These are phyloP conservation scores for Acestrorhynchus altus DNA, from an alignment of 2,797 vertebrate genomes.

Conservation along the genomic window DNA sequence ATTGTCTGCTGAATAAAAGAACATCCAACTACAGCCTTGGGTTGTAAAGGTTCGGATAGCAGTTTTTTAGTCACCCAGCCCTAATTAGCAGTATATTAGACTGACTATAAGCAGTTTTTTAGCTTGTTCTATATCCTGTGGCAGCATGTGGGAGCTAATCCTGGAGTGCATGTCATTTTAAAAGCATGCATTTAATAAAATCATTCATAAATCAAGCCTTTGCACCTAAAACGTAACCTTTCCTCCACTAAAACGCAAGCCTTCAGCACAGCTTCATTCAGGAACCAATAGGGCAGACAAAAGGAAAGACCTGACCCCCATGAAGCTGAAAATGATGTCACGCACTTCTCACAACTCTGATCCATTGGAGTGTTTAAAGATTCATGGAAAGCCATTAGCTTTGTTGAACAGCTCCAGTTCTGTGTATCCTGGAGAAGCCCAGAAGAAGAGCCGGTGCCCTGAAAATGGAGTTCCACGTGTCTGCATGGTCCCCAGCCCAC, in stretches of 20 bases:
- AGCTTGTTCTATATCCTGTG: neutral
- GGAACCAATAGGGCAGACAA: conserved; percentile 65
- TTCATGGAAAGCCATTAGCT: conserved; percentile 78
- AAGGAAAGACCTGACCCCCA: conserved; percentile 59
- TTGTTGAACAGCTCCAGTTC: conserved; percentile 63
- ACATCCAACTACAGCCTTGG: too few species aligned
- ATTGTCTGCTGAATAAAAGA: too few species aligned
- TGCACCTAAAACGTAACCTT: conserved; percentile 12
- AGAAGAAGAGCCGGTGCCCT: conserved; percentile 16
- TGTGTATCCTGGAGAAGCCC: conserved; percentile 40
- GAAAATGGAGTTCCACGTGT: conserved; percentile 16
- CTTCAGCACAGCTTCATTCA: conserved; percentile 60
- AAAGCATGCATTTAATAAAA: neutral
- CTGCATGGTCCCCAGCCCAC: conserved; percentile 23
- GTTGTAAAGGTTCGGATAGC: too few species aligned
- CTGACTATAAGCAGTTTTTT: neutral
- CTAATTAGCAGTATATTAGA: neutral
- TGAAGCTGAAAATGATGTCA: conserved; percentile 65
- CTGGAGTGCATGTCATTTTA: neutral
- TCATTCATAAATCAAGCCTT: neutral
- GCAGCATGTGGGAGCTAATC: neutral
- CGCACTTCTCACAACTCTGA: conserved; percentile 71
- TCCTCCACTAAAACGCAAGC: conserved; percentile 15
- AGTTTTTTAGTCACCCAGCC: too few species aligned
- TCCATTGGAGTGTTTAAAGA: conserved; percentile 78